These are phyloP conservation scores for Eilema depressum DNA, from an alignment of 2,888 invertebrate species.

Conservation along the genomic window DNA sequence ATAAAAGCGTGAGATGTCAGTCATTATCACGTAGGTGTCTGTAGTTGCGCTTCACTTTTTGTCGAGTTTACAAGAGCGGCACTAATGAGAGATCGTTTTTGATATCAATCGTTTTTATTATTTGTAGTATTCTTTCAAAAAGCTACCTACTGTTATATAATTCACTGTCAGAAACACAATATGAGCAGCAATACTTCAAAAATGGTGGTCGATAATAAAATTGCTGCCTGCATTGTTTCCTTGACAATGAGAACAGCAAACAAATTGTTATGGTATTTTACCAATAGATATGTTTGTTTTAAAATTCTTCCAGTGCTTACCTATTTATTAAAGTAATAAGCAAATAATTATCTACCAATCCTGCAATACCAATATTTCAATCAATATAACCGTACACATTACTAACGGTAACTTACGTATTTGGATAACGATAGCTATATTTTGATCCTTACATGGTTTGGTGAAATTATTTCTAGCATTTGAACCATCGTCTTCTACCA, in stretches of 20 bases:
- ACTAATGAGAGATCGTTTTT: conserved; percentile 52
- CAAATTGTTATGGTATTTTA: conserved; percentile 8
- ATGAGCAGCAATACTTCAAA: conserved; percentile 32
- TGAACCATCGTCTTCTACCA: conserved; percentile 58
- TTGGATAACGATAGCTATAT: conserved; percentile 47
- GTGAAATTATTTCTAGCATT: conserved; percentile 61
- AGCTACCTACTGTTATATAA: conserved; percentile 54
- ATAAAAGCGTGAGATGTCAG: conserved; percentile 74
- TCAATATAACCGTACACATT: neutral
- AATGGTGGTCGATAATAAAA: conserved; percentile 31
- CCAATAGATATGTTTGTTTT: neutral
- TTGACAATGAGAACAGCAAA: conserved; percentile 29
- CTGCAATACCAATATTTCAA: too few species aligned
- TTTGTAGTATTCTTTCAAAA: conserved; percentile 51
- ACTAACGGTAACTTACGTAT: neutral
- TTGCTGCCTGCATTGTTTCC: conserved; percentile 39
- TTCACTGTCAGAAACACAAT: conserved; percentile 39
- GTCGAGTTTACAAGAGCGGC: conserved; percentile 45
- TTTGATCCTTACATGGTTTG: conserved; percentile 54
- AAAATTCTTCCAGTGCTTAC: neutral
- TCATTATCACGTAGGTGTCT: conserved; percentile 53
- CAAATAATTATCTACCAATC: neutral
- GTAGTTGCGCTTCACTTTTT: conserved; percentile 52
- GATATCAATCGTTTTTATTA: conserved; percentile 50
- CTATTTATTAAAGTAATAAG: neutral